These are phyloP conservation scores for Conomelus anceps DNA, from an alignment of 2,888 invertebrate species.

Conservation along the genomic window DNA sequence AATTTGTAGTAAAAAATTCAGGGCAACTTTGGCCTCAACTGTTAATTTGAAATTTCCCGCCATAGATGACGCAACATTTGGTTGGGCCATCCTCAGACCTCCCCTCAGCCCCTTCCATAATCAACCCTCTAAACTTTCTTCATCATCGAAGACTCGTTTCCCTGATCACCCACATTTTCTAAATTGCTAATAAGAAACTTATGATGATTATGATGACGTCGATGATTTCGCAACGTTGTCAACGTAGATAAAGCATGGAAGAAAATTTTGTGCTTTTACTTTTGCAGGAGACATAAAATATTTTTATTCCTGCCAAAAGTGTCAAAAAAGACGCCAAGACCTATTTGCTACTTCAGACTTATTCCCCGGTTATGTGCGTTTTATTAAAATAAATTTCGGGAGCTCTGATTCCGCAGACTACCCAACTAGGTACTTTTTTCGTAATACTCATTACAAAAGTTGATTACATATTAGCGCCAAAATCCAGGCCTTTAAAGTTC, in stretches of 20 bases:
- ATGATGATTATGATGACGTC: too few species aligned
- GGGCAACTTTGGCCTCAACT: not conserved
- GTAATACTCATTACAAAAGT: not conserved
- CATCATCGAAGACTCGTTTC: not conserved
- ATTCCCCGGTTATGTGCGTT: not conserved
- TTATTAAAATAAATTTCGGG: not conserved
- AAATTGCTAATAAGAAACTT: not conserved
- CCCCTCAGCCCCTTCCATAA: too few species aligned
- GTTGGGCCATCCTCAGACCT: not conserved
- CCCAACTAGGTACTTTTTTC: not conserved
- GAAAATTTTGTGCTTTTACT: not conserved
- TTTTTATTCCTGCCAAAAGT: not conserved
- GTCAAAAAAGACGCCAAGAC: not conserved
- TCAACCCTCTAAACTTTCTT: not conserved
- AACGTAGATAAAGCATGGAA: not conserved
- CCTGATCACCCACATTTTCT: not conserved
- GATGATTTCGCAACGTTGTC: not conserved
- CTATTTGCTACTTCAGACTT: not conserved
- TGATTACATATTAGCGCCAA: not conserved
- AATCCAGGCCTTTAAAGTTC: not conserved
- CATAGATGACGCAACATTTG: not conserved
- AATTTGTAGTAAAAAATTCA: not conserved
- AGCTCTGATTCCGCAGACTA: not conserved
- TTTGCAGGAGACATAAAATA: not conserved
- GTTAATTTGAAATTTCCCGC: not conserved